Percentiles rank a stretch among this genome's conserved stretches.
phyloP scores from a whole-genome alignment of 2,113 vertebrate species.

The Ciconia boyciana region DNA sequence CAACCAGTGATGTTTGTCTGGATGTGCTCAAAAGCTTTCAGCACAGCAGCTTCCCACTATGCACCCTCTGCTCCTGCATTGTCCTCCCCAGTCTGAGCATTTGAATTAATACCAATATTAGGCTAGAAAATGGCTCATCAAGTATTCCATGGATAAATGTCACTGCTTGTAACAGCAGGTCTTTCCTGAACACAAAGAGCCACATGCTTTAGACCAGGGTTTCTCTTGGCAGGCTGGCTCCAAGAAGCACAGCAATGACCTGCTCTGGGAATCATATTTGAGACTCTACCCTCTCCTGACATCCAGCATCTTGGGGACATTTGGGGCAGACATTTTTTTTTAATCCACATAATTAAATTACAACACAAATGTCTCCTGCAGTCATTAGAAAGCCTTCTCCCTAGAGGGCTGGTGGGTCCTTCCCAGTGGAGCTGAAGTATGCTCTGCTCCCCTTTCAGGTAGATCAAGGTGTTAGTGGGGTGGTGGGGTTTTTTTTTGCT shows the following conservation, averaged over 20 bases:
- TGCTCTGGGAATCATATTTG: neutral
- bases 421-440: neutral
- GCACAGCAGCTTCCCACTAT: neutral
- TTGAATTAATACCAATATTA: neutral
- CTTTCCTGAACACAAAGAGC: neutral
- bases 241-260: neutral
- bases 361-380: neutral
- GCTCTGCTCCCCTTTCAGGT: neutral
- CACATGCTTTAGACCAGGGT: rapidly evolving
- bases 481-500: neutral
- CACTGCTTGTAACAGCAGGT: neutral
- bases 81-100: neutral
- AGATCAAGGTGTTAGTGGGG: rapidly evolving
- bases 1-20: neutral
- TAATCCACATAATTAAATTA: neutral
- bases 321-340: neutral
- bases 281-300: neutral
- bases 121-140: neutral
- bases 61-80: neutral
- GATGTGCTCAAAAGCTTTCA: neutral
- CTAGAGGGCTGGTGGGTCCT: neutral
- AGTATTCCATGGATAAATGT: neutral
- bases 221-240: neutral
- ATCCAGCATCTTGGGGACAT: neutral
- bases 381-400: neutral